A percentile compares a stretch with the other conserved stretches of the same genome.
phyloP scores from a whole-genome alignment of 2,797 vertebrate species.

The Cyclopterus lumpus region DNA sequence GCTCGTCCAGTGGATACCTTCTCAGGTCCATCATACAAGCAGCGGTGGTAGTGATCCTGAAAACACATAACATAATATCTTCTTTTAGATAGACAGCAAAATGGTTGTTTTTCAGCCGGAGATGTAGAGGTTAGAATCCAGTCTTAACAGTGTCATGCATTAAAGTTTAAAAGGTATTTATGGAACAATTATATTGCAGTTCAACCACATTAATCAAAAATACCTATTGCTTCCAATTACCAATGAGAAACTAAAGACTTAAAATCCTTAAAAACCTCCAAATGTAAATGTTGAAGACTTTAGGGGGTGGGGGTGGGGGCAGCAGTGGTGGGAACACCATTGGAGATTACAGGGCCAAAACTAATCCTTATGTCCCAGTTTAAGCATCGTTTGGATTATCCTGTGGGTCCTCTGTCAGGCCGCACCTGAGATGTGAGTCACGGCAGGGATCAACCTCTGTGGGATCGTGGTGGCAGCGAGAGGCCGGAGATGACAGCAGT shows the following conservation, averaged over 20 bases:
- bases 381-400: slow-evolving; percentile 71
- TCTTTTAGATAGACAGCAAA: not conserved
- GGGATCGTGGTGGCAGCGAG: slow-evolving; percentile 23
- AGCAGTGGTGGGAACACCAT: slow-evolving; percentile 30
- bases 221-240: not conserved
- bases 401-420: slow-evolving; percentile 54
- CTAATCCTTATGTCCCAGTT: slow-evolving; percentile 75
- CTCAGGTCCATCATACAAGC: slow-evolving; percentile 98
- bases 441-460: slow-evolving; percentile 38
- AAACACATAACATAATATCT: slow-evolving; percentile 38
- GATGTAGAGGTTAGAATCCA: not conserved
- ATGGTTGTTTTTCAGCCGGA: not conserved
- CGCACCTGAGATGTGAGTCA: slow-evolving; percentile 51
- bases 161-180: not conserved
- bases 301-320: slow-evolving; percentile 2
- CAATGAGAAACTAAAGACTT: not conserved
- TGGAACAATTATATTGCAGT: not conserved
- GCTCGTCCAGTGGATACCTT: slow-evolving; percentile 90
- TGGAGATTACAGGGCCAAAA: slow-evolving; percentile 57
- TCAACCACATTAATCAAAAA: not conserved
- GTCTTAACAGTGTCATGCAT: not conserved
- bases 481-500: slow-evolving; percentile 19
- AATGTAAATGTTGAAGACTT: slow-evolving; percentile 6
- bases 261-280: slow-evolving; percentile 9
- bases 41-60: slow-evolving; percentile 94